Base-by-base conservation (phyloP, 2,797 vertebrate genomes). In the Poecilia gillii region DNA sequence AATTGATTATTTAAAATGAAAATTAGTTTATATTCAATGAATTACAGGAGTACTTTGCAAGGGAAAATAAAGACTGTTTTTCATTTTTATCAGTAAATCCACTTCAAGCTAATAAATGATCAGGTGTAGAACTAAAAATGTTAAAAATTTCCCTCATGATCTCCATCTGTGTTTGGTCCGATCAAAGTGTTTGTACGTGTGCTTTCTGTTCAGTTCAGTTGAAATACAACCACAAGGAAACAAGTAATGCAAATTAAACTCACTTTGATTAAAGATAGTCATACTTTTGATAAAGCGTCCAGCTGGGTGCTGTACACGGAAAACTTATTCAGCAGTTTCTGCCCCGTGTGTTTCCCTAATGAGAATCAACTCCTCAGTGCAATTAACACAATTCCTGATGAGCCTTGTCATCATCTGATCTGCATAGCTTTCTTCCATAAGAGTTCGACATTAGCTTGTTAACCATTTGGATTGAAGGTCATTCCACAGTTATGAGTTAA, bases 301-400 rank as follows among this genome's bases (percentile, higher is more conserved):
- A 12, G 9, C 3, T 53, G 11, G n/a, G 20, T 53, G 2, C 5
- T 49, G 46, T 59, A 8, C 39, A 23, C 62, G 43, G 51, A 75
- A 75, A 71, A 51, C 73, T 81, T 43, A 59, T 45, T 51, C 36
- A 72, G 74, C 68, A 72, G 51, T 72, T 14, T 12, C 28, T 62
- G 51, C 66, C 51, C 41, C 49, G 28, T 75, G 73, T 31, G 78
- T 75, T 70, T 74, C 57, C 39, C 28, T 75, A 75, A 75, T 36
- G 51, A 72, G 73, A n/a, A 71, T 39, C 7, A 28, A 16, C 46
- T 49, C 14, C 25, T 72, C 64, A 41, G 43, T 47, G 49, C 31
- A 70, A 33, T 39, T 9, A 33, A 71, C 23, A 13, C 39, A 70
- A 41, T 43, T 57, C 43, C 31, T 51, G 31, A 33, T 45, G 47